A percentile compares a stretch with the other conserved stretches of the same genome.
Conservation (phyloP, 1,140 invertebrate genomes). For the Drosophila ogumai region DNA sequence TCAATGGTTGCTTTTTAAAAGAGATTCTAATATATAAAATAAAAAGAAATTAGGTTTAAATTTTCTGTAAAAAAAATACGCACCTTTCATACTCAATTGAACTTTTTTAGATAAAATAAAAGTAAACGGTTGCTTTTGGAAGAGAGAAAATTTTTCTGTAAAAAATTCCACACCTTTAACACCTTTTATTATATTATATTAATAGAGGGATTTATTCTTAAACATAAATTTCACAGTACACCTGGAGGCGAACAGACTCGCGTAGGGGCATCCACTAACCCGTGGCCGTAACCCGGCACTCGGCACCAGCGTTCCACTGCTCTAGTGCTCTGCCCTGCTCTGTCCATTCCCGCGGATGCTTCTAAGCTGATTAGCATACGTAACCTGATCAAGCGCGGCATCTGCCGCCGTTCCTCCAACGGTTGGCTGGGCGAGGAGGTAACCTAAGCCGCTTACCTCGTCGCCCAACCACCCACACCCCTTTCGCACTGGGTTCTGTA, state of each 20-base stretch:
- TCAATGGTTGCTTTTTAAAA: neutral
- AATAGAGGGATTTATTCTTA: conserved; percentile 27
- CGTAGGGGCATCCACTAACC: neutral
- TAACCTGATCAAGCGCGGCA: conserved; percentile 54
- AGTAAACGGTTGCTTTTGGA: neutral
- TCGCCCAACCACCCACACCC: conserved; percentile 4
- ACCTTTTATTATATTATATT: neutral
- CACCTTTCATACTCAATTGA: neutral
- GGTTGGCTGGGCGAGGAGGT: conserved; percentile 32
- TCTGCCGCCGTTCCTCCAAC: conserved; percentile 24
- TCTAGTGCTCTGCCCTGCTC: neutral
- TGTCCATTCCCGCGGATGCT: conserved; percentile 11
- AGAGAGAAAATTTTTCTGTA: neutral
- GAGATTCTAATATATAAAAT: no score
- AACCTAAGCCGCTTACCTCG: conserved; percentile 48
- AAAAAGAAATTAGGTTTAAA: no score
- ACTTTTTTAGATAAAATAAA: neutral
- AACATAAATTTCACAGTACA: conserved; percentile 27
- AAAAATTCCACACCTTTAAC: neutral
- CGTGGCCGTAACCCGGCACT: conserved; percentile 31
- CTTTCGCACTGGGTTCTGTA: neutral
- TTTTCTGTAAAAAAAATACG: neutral
- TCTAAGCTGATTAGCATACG: conserved; percentile 51
- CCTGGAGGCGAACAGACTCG: neutral
- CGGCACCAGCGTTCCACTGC: conserved; percentile 1